phyloP scores from a whole-genome alignment of 2,113 vertebrate genomes.

The Cinclus cinclus region DNA sequence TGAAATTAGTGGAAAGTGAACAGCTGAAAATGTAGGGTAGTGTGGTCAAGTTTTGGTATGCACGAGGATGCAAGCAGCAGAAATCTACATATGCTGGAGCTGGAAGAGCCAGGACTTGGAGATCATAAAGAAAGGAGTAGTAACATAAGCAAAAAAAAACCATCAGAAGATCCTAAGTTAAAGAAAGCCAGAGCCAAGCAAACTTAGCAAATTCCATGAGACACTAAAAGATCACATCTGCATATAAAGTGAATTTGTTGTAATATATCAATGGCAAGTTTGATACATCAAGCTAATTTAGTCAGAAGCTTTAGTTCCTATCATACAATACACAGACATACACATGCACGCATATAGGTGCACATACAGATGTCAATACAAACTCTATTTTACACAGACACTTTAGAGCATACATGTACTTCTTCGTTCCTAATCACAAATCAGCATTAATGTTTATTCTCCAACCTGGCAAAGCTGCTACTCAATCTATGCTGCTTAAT shows the following conservation, averaged over 20 bases:
- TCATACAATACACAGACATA: neutral
- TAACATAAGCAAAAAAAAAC: neutral
- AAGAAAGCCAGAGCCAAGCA: neutral
- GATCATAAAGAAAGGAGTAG: neutral
- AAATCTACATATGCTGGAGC: conserved; percentile 6
- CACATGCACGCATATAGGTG: accelerated
- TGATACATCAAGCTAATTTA: neutral
- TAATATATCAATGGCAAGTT: neutral
- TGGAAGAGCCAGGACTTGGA: neutral
- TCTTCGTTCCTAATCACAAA: neutral
- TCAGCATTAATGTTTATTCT: neutral
- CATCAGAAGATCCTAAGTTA: neutral
- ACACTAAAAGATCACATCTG: neutral
- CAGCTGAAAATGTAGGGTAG: neutral
- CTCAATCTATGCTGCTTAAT: neutral
- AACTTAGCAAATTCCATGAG: neutral
- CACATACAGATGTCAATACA: neutral
- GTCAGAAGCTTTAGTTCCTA: neutral
- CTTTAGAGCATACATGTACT: accelerated
- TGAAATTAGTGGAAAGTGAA: neutral
- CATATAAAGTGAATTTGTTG: neutral
- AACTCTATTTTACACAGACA: neutral
- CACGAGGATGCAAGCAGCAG: conserved; percentile 1
- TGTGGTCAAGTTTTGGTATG: neutral
- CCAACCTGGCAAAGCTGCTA: neutral